Base-by-base conservation (phyloP, 1,140 invertebrate genomes). In the Achroia grisella region DNA sequence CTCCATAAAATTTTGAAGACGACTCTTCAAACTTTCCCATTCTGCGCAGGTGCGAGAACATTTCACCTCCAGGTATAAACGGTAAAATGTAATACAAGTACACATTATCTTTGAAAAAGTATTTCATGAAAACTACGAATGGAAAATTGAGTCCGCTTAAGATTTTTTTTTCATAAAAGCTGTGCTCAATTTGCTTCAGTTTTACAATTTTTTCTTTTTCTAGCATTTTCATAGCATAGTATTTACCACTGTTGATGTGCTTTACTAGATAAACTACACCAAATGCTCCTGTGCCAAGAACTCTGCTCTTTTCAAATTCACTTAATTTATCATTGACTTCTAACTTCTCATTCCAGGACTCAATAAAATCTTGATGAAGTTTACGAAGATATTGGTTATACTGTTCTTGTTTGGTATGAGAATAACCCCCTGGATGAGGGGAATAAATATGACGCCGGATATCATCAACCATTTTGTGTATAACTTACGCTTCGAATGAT, bases 221-320 rank as follows among this genome's bases (percentile, higher is more conserved):
- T 63, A 98, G 80, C 53, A 97, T 91, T 88, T 98, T 98, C 91
- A 98, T 95, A 0, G 96, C 96, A 71, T 92, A 96, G 62, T 89
- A 94, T 61, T 88, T 74, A 49, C 83, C 77, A 77, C 91, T 75
- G 1, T 49, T n/a, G 50, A 86, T 84, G 65, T 94, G 88, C 75
- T 93, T 92, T 5, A 94, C 92, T 15, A 98, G 88, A 83, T 95
- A 90, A 0, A 98, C 97, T 23, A 93, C 87, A 1, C 96, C 96
- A 85, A 97, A 98, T 0, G 94, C 95, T 6, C 97, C 96, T 0
- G 93, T 94, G 1, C 97, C 96, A 12, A 98, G 75, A 1, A 95
- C 69, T 52, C 69, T 80, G 4, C 69, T 32, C 29, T 52, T 64
- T 52, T 80, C 71, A 48, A 86, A 86, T 44, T 87, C 81, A 17